Evolutionary conservation across 2,797 vertebrate species (phyloP).

Genomic region (Dendrocincla tyrannina): DNA sequence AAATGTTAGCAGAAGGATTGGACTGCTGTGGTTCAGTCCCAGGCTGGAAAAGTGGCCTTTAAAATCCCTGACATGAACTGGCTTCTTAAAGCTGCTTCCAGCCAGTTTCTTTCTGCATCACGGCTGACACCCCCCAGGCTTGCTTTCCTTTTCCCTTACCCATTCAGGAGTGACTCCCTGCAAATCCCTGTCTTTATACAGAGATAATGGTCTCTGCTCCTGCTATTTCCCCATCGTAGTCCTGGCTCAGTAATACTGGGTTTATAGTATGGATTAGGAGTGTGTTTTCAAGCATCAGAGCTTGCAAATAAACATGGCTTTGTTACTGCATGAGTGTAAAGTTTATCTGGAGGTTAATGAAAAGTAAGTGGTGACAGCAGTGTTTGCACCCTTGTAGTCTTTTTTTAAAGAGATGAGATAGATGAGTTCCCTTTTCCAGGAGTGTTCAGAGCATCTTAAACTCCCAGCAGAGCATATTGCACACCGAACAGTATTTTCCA

Average conservation of each 20-base stretch:
- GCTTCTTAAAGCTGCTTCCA: background rate
- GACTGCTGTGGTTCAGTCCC: accelerated
- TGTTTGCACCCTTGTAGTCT: background rate
- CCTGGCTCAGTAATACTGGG: background rate
- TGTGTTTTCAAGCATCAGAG: background rate
- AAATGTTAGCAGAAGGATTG: background rate
- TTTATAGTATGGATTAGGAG: background rate
- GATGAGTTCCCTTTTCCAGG: background rate
- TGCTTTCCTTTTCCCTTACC: background rate
- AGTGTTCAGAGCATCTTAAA: constrained; percentile 46
- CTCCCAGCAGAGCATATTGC: constrained; percentile 69
- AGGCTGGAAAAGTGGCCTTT: background rate
- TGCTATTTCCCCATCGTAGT: background rate
- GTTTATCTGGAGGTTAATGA: background rate
- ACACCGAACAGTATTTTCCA: constrained; percentile 72
- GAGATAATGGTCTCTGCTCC: background rate
- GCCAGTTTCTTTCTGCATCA: background rate
- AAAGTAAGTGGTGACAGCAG: background rate
- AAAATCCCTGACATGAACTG: background rate
- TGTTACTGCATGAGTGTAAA: background rate
- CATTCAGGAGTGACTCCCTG: background rate
- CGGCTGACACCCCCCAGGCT: background rate
- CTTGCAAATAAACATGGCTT: background rate
- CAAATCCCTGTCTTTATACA: background rate
- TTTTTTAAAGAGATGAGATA: constrained; percentile 27